Conservation (phyloP, 1,140 invertebrate species). For the Hestina assimilis region DNA sequence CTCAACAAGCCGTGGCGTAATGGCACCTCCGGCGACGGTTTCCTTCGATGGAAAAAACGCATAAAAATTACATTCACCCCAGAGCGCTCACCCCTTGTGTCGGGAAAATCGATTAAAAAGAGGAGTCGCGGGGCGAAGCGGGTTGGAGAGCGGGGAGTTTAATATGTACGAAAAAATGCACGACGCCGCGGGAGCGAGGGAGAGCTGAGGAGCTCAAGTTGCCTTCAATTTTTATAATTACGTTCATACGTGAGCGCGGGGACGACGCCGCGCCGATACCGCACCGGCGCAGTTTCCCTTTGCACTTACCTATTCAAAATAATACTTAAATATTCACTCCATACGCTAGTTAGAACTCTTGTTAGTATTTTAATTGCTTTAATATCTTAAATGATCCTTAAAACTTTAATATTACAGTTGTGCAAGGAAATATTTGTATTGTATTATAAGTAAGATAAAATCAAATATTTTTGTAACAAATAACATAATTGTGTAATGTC, state of each 20-base stretch:
- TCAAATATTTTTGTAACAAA: background rate
- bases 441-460: background rate
- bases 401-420: background rate
- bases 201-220: conserved; percentile 59
- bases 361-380: background rate
- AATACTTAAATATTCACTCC: conserved; percentile 13
- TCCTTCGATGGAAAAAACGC: conserved; percentile 74
- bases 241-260: conserved; percentile 73
- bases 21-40: conserved; percentile 75
- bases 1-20: conserved; percentile 79
- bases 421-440: background rate
- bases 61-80: conserved; percentile 80
- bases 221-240: conserved; percentile 79
- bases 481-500: conserved; percentile 14
- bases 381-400: background rate
- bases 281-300: conserved; percentile 24
- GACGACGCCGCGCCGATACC: conserved; percentile 26
- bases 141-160: conserved; percentile 59
- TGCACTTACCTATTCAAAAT: conserved; percentile 15
- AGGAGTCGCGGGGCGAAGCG: conserved; percentile 66
- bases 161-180: conserved; percentile 79
- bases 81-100: conserved; percentile 78
- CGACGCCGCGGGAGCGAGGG: conserved; percentile 70
- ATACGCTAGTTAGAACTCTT: background rate
- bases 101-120: conserved; percentile 78